Conservation (phyloP, 2,888 invertebrate species). For the Balanococcus diminutus region DNA sequence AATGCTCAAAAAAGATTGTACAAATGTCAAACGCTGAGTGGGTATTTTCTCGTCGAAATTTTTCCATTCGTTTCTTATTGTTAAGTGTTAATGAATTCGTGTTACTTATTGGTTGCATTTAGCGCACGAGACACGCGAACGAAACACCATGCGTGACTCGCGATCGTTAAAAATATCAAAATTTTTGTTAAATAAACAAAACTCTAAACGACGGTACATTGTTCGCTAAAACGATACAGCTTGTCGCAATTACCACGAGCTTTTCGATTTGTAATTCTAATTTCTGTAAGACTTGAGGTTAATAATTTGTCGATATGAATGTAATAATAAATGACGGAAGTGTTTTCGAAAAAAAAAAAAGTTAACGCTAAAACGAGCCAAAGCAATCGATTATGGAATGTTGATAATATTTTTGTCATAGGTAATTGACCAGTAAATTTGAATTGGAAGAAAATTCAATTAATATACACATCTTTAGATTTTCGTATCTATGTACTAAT, state of each 20-base stretch:
- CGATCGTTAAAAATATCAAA: constrained; percentile 26
- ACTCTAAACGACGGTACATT: neutral
- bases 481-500: neutral
- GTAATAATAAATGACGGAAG: neutral
- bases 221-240: constrained; percentile 31
- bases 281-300: neutral
- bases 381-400: neutral
- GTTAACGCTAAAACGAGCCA: neutral
- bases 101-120: constrained; percentile 28
- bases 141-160: constrained; percentile 18
- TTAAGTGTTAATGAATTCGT: constrained; percentile 39
- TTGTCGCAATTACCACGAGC: constrained; percentile 32
- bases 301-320: neutral
- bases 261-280: constrained; percentile 32
- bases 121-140: constrained; percentile 7
- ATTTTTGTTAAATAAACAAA: constrained; percentile 37
- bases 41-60: neutral
- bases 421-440: neutral
- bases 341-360: neutral
- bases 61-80: neutral
- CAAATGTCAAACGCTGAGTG: neutral
- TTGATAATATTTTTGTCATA: neutral
- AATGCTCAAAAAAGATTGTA: neutral
- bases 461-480: neutral
- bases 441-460: neutral